Evolutionary conservation across 2,113 vertebrate species (phyloP), one percentile per base, ranked within the genome.

Genomic region (Pardalotus punctatus): DNA sequence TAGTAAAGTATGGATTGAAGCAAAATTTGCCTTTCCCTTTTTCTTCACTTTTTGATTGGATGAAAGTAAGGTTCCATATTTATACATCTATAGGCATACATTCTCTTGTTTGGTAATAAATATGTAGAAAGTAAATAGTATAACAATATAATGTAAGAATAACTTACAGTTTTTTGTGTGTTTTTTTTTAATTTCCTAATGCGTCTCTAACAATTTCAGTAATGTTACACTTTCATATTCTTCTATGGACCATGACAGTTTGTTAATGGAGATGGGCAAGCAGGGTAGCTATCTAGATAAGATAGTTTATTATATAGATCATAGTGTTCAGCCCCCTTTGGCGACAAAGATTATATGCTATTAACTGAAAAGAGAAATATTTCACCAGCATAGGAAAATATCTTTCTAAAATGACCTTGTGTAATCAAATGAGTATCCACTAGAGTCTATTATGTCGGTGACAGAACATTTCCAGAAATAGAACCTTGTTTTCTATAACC

Each of bases 131-230:
- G 2, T 5, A 65, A 48, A 40, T 47, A 81, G 66, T 33, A 25
- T 16, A 50, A 27, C 6, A 69, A 22, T 33, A 10, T 47, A 43
- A 38, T 3, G n/a, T 31, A 60, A 73, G 3, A 70, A 47, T 22
- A 78, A 1, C 6, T 9, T 61, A 78, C 56, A 4, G 3, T 2
- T 1, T 5, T 18, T 56, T 54, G n/a, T n/a, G n/a, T 17, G 18
- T 45, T 45, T 14, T 31, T 33, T 66, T 77, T 50, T 9, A 0
- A 60, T 78, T 92, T 78, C 20, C 3, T 51, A 42, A 64, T 38
- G 3, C 2, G 36, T 54, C 10, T 53, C 23, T 74, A 62, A 28
- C 3, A 5, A 67, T 82, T 91, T 86, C 35, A 42, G 7, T 51
- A 33, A 1, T 28, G 35, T 24, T 53, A 45, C 5, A 64, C 6